Base-by-base conservation (phyloP, 35 echinoderm and acorn worm genomes). In the Acanthaster planci region DNA sequence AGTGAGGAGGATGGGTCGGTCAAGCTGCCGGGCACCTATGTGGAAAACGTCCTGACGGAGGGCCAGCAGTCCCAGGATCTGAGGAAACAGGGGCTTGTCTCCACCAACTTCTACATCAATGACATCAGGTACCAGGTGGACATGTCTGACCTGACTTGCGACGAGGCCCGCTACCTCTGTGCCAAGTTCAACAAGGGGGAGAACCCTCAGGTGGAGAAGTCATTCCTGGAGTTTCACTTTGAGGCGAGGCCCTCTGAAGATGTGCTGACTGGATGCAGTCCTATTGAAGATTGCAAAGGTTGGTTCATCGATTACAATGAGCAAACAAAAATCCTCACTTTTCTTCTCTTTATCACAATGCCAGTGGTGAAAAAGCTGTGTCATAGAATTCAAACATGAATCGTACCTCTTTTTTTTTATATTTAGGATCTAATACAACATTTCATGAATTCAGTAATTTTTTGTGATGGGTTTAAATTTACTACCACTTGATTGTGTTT, bases 111-210 rank as follows among this genome's bases (percentile, higher is more conserved):
- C 29, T 1, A 4, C 22, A 72, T 72, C 34, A 0, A 72, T 0
- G 64, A 72, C 15, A 72, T 89, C 35, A 76, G 75, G n/a, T 82
- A 83, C 31, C 36, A 82, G 58, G 30, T 89, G 14, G 51, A 89
- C 52, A 55, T 78, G 31, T 35, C 56, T 0, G 40, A 38, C 8
- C 30, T 51, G 35, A 40, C 78, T 17, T 89, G 87, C 47, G 38
- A 15, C 40, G 58, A 89, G 23, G 51, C 52, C 78, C 31, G 79
- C 32, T 89, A 53, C 31, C 40, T 89, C 36, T 89, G 87, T 29
- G 87, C 82, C n/a, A 80, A 89, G 29, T 80, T 89, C 53, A 78
- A 76, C 9, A 89, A 89, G 64, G 87, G 87, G 37, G 54, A 37
- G 14, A 51, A 83, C 16, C 80, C 87, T 37, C 44, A 82, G 19